These are phyloP conservation scores for Clitarchus hookeri DNA, from an alignment of 2,888 invertebrate genomes.

Conservation along the genomic window DNA sequence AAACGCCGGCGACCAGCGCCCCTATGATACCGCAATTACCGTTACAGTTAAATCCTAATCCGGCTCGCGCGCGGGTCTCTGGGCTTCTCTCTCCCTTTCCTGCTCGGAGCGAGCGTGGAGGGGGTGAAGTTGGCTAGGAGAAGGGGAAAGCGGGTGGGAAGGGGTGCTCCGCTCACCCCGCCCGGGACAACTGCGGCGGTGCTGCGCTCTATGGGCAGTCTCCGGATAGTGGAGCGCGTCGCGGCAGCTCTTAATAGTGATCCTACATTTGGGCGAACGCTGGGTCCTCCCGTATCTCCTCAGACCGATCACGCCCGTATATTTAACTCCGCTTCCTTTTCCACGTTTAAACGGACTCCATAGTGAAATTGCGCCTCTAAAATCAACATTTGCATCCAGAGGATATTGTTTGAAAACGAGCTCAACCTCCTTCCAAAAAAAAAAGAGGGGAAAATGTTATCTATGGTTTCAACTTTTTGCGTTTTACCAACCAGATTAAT, in stretches of 20 bases:
- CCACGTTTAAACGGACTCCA: no score
- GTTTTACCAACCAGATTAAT: no score
- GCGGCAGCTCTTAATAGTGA: background rate
- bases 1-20: background rate
- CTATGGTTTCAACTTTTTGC: no score
- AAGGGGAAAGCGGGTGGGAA: background rate
- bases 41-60: slow-evolving; percentile 8
- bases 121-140: background rate
- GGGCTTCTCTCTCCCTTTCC: background rate
- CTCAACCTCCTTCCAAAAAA: no score
- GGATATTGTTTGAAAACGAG: no score
- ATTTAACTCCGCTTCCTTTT: no score
- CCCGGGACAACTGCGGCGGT: background rate
- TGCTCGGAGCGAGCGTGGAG: background rate
- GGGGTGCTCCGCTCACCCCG: background rate
- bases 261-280: background rate
- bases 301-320: no score
- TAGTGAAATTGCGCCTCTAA: no score
- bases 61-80: background rate
- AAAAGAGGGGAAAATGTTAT: no score
- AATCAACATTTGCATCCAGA: no score
- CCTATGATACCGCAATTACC: background rate
- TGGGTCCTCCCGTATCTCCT: no score
- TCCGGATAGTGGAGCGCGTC: background rate
- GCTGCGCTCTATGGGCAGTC: background rate